phyloP scores from a whole-genome alignment of 2,888 invertebrate species.

The Lamellibrachia satsuma region DNA sequence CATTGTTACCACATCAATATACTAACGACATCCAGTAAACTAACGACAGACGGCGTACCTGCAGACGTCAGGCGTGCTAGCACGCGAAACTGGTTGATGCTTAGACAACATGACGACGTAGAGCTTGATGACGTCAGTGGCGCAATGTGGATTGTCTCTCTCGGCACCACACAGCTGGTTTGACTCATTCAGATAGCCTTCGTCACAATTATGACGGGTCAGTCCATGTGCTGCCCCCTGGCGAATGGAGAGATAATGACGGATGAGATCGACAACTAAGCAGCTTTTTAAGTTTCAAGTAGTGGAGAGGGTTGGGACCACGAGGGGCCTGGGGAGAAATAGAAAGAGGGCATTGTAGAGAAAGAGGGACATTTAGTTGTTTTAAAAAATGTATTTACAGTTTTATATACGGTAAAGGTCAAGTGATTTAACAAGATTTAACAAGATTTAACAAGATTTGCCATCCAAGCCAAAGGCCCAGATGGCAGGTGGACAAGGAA shows the following conservation, averaged over 20 bases:
- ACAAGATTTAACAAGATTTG: no score
- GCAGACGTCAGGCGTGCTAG: background rate
- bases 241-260: background rate
- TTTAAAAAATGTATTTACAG: no score
- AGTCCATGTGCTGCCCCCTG: conserved; percentile 35
- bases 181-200: conserved; percentile 37
- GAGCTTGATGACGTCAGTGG: conserved; percentile 35
- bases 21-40: background rate
- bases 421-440: no score
- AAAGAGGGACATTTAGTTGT: no score
- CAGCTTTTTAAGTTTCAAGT: background rate
- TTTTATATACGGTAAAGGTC: no score
- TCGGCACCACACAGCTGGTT: conserved; percentile 32
- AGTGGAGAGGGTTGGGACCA: background rate
- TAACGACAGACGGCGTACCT: background rate
- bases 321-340: background rate
- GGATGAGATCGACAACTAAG: background rate
- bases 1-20: background rate
- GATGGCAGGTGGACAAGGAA: no score
- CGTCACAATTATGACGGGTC: conserved; percentile 33
- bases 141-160: conserved; percentile 27
- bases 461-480: no score
- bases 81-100: background rate
- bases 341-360: background rate
- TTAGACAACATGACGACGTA: conserved; percentile 32